These are phyloP conservation scores for Monochamus alternatus DNA, from an alignment of 2,888 invertebrate genomes.

Conservation along the genomic window DNA sequence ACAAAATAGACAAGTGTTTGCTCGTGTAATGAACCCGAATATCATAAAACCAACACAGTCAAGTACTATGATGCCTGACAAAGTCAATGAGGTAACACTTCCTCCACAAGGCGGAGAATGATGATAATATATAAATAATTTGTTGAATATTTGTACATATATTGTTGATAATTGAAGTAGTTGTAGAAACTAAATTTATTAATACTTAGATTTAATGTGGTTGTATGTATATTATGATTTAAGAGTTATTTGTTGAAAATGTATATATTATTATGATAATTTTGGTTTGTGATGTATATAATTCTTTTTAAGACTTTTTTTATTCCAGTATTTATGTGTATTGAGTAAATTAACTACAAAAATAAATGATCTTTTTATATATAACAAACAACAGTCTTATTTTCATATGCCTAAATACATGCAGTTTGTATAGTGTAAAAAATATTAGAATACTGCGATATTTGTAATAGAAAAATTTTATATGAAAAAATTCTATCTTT, in stretches of 20 bases:
- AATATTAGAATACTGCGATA: too few species aligned
- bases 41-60: slow-evolving; percentile 56
- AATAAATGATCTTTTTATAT: slow-evolving; percentile 34
- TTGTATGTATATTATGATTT: slow-evolving; percentile 43
- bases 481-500: too few species aligned
- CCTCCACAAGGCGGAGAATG: slow-evolving; percentile 45
- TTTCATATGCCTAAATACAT: background rate
- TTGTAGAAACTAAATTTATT: slow-evolving; percentile 25
- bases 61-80: slow-evolving; percentile 44
- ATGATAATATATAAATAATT: slow-evolving; percentile 25
- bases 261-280: slow-evolving; percentile 42
- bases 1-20: slow-evolving; percentile 71
- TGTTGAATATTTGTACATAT: slow-evolving; percentile 46
- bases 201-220: slow-evolving; percentile 33
- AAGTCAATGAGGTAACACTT: slow-evolving; percentile 45
- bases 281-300: slow-evolving; percentile 52
- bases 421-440: too few species aligned
- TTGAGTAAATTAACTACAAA: slow-evolving; percentile 37
- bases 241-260: slow-evolving; percentile 42
- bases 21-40: slow-evolving; percentile 71
- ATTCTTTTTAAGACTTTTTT: slow-evolving; percentile 49
- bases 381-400: background rate
- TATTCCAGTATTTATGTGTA: slow-evolving; percentile 56
- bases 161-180: slow-evolving; percentile 45
- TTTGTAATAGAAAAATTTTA: too few species aligned